Conservation (phyloP, 2,888 invertebrate genomes). For the Matsumyia berberina region DNA sequence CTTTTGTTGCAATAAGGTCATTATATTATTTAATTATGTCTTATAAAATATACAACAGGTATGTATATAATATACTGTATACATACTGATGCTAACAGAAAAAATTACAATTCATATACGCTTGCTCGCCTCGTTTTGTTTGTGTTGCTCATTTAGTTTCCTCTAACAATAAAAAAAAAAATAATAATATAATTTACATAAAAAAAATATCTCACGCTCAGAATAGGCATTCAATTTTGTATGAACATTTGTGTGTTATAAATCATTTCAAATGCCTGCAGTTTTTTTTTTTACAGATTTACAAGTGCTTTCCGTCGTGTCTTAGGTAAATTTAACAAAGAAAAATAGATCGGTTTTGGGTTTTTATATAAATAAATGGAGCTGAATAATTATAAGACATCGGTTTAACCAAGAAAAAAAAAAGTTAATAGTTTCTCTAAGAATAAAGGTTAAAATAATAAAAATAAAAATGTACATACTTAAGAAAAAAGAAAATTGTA, state of each 20-base stretch:
- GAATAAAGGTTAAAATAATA: conserved; percentile 48
- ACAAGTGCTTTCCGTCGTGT: conserved; percentile 42
- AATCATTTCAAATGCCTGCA: conserved; percentile 36
- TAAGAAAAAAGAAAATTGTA: conserved; percentile 26
- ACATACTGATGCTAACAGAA: conserved; percentile 47
- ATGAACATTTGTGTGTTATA: conserved; percentile 50
- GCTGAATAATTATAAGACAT: conserved; percentile 22
- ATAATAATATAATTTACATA: conserved; percentile 42
- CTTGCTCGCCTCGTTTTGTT: conserved; percentile 28
- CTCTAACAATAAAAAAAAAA: conserved; percentile 3
- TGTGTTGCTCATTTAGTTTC: conserved; percentile 15
- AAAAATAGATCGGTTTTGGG: conserved; percentile 37
- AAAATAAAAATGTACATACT: conserved; percentile 44
- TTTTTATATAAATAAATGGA: conserved; percentile 62
- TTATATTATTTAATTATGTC: conserved; percentile 36
- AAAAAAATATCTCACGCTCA: conserved; percentile 51
- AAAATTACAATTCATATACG: conserved; percentile 53
- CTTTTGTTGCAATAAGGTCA: conserved; percentile 58
- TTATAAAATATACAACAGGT: conserved; percentile 58
- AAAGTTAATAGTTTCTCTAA: no score
- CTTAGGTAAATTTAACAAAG: conserved; percentile 34
- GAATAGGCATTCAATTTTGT: conserved; percentile 69
- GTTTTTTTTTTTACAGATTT: conserved; percentile 34
- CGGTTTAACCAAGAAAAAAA: conserved; percentile 44
- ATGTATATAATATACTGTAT: conserved; percentile 50